phyloP scores from a whole-genome alignment of 2,888 invertebrate genomes.

The Netelia melanura region DNA sequence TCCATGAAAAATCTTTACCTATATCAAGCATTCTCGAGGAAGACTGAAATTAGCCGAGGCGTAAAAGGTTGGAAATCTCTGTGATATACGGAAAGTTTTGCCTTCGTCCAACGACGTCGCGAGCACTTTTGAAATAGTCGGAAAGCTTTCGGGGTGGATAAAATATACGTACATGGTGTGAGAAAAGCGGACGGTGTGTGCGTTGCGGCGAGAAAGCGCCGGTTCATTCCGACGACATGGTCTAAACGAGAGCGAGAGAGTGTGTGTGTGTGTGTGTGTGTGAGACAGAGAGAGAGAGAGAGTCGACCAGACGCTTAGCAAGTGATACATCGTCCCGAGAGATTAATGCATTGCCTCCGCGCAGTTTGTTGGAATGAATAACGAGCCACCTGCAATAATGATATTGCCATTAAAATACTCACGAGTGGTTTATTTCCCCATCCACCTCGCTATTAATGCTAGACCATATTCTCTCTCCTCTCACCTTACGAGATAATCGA shows the following conservation, averaged over 20 bases:
- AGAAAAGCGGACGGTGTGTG: constrained; percentile 42
- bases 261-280: constrained; percentile 21
- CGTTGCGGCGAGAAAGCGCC: constrained; percentile 61
- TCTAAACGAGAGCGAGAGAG: constrained; percentile 58
- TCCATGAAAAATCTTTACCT: background rate
- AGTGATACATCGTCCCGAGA: constrained; percentile 81
- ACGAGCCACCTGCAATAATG: constrained; percentile 80
- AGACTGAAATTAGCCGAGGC: constrained; percentile 5
- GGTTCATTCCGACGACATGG: constrained; percentile 33
- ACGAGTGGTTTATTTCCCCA: constrained; percentile 77
- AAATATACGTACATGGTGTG: background rate
- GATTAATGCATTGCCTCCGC: constrained; percentile 80
- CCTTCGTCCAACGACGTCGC: constrained; percentile 1
- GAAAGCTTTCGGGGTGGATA: constrained; percentile 40
- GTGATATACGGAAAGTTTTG: constrained; percentile 8
- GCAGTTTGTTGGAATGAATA: constrained; percentile 82
- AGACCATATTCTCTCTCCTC: background rate
- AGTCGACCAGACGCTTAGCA: constrained; percentile 68
- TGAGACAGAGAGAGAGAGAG: constrained; percentile 61
- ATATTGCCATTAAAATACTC: constrained; percentile 81
- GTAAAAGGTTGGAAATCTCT: constrained; percentile 31
- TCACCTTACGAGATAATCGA: constrained; percentile 18
- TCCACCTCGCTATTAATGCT: constrained; percentile 44
- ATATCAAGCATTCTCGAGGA: background rate
- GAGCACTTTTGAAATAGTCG: constrained; percentile 14